phyloP scores from a whole-genome alignment of 2,113 vertebrate species.

The Lepisosteus oculatus region DNA sequence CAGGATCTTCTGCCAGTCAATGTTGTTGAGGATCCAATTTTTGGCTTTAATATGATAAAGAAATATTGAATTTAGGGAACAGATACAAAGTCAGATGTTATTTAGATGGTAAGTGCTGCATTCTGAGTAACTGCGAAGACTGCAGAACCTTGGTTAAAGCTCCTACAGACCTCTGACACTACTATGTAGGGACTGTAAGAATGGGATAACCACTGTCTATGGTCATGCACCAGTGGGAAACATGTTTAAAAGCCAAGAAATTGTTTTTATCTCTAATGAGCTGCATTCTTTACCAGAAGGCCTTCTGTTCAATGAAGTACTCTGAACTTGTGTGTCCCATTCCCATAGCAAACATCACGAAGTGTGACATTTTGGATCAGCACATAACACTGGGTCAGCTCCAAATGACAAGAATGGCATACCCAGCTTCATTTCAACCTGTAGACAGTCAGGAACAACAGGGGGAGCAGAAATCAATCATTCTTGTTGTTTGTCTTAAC shows the following conservation, averaged over 20 bases:
- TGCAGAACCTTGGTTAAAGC: not conserved
- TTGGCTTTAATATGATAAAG: not conserved
- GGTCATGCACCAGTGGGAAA: not conserved
- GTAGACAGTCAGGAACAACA: not conserved
- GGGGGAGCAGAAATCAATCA: not conserved
- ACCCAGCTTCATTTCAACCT: not conserved
- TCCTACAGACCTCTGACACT: not conserved
- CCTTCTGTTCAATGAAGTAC: not conserved
- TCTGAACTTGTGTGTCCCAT: not conserved
- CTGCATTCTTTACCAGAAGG: not conserved
- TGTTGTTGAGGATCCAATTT: not conserved
- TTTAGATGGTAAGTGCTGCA: not conserved
- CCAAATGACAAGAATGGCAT: not conserved
- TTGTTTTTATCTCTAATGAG: not conserved
- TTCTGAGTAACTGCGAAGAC: not conserved
- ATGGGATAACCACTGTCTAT: not conserved
- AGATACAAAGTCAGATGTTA: not conserved
- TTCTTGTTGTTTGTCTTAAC: not conserved
- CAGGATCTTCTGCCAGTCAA: not conserved
- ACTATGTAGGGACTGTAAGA: not conserved
- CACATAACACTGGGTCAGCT: not conserved
- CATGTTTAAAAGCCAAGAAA: not conserved
- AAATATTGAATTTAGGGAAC: not conserved
- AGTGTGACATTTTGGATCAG: not conserved
- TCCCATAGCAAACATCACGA: not conserved